Evolutionary conservation across 1,140 invertebrate genomes (phyloP), one percentile per base, ranked within the genome.

Genomic region (Hestina assimilis): DNA sequence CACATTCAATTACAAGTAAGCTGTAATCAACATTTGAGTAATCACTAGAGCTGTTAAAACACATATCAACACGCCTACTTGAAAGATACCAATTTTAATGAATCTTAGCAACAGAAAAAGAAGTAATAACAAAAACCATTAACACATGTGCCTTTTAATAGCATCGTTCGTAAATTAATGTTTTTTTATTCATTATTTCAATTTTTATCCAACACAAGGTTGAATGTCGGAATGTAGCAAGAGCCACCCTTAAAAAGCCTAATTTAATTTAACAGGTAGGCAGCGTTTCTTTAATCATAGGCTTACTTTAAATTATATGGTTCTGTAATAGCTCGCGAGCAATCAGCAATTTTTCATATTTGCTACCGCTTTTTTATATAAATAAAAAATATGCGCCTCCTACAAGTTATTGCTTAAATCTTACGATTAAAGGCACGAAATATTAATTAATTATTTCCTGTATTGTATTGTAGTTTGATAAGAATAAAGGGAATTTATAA

Each of bases 211-310:
- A 75, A 77, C 75, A 63, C 64, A 56, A 73, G 45, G 33, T 40
- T 48, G 43, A 47, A 31, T 38, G 51, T 45, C 45, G 76, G 80
- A 85, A 83, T 88, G 79, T 63, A 61, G 60, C 66, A 53, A 77
- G 79, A 79, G 75, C 82, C 78, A 80, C 76, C 77, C 81, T 84
- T 84, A 83, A 83, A 86, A 80, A 80, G 82, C 83, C 79, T 88
- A 88, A 88, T 86, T 85, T 88, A 88, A 88, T 88, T 88, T 88
- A 87, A 88, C 77, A 86, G 85, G 83, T 88, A 86, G 85, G 83
- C 82, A 83, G 72, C 59, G 75, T 73, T 80, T 75, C 68, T 79
- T 84, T 88, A 88, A 88, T 88, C 75, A 88, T 81, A 86, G 83
- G 75, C 69, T 77, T 82, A 79, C 75, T 72, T 66, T 85, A 86